Evolutionary conservation across 1,140 invertebrate genomes (phyloP), one percentile per base, ranked within the genome.

Genomic region (Theocolax elegans): DNA sequence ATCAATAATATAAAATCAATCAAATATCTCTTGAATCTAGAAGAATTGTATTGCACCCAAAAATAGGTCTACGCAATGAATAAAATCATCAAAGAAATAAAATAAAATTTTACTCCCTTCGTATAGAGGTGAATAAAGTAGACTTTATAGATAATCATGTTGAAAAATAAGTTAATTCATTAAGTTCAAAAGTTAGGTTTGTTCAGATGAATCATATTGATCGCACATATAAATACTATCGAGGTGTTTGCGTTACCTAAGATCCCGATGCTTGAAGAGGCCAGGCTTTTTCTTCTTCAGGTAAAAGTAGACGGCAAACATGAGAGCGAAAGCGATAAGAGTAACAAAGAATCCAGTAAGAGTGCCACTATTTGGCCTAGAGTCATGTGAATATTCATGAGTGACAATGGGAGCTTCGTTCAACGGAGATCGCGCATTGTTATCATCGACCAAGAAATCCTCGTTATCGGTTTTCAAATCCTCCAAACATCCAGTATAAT

Each of bases 291-390:
- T 62, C 67, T 75, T 80, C 19, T 76, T 71, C 1, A 71, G 73
- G 49, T 81, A 80, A 25, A 77, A 80, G 48, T 72, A 79, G 13
- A 77, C 75, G 10, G 35, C 58, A 6, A 74, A 23, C 15, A 75
- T n/a, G 4, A 72, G 8, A 6, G 75, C 58, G 25, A 58, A 59
- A 2, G 59, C 8, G 6, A 74, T 15, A 8, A 77, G 25, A 0
- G 67, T 60, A 9, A 79, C 54, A 6, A 75, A 65, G 27, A 78
- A 25, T 25, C 75, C 74, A 19, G 67, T 72, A 10, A 77, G 25
- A 6, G 29, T 31, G 7, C 62, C 31, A 0, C 31, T 0, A 1
- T 42, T 25, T 13, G 3, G 49, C 2, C 15, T n/a, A 4, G n/a
- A 6, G 4, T 4, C 4, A 35, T 10, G 4, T 4, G 4, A 6